phyloP scores from a whole-genome alignment of 2,888 invertebrate species.

The Drosophila aldrichi region DNA sequence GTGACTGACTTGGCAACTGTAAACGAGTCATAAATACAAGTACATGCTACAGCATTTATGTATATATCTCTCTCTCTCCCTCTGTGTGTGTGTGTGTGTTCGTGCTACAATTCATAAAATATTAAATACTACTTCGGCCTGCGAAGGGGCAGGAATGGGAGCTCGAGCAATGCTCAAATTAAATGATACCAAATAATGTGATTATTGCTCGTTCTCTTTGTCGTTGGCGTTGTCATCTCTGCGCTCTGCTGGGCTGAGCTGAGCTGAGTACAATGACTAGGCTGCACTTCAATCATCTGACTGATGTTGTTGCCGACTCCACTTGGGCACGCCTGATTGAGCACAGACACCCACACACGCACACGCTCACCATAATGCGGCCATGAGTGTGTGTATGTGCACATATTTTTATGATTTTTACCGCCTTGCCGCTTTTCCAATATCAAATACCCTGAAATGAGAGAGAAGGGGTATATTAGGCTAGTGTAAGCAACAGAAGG shows the following conservation, averaged over 20 bases:
- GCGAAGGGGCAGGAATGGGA: slow-evolving; percentile 1
- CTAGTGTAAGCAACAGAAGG: not conserved
- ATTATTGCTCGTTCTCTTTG: slow-evolving; percentile 55
- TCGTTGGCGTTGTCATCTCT: slow-evolving; percentile 35
- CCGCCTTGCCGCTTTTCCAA: slow-evolving; percentile 15
- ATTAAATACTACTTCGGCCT: slow-evolving; percentile 65
- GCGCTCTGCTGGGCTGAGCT: not conserved
- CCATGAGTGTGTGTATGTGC: slow-evolving; percentile 19
- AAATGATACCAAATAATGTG: slow-evolving; percentile 78
- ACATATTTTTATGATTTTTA: slow-evolving; percentile 51
- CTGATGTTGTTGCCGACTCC: slow-evolving; percentile 52
- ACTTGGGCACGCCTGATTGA: slow-evolving; percentile 79
- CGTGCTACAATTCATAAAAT: slow-evolving; percentile 69
- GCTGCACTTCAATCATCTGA: slow-evolving; percentile 77
- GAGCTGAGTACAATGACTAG: slow-evolving; percentile 45
- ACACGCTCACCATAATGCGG: slow-evolving; percentile 32
- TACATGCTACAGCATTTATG: slow-evolving; percentile 49
- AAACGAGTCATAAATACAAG: slow-evolving; percentile 70
- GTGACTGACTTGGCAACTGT: slow-evolving; percentile 72
- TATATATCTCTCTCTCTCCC: too few species aligned
- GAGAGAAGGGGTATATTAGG: not conserved
- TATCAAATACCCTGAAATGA: not conserved
- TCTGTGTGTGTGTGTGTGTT: slow-evolving; percentile 35
- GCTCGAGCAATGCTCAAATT: slow-evolving; percentile 67
- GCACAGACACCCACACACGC: slow-evolving; percentile 32